phyloP scores from a whole-genome alignment of 2,888 invertebrate species.

The Glyphotaelius pellucidus region DNA sequence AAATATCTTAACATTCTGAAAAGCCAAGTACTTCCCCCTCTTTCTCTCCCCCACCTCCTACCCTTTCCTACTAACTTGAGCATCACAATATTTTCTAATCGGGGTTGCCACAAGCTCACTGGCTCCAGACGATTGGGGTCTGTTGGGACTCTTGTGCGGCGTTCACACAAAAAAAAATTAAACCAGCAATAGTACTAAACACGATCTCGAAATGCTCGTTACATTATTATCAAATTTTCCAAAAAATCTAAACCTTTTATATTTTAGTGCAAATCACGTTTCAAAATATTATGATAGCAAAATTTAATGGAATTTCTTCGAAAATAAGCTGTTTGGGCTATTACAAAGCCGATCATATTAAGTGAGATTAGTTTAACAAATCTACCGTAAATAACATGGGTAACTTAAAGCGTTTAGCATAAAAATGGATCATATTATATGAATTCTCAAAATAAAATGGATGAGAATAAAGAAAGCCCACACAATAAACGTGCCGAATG shows the following conservation, averaged over 20 bases:
- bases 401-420: neutral
- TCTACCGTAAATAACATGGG: neutral
- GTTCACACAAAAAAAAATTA: too few species aligned
- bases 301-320: neutral
- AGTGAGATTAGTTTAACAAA: neutral
- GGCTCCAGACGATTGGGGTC: too few species aligned
- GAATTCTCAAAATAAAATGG: neutral
- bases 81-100: too few species aligned
- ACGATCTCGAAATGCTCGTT: neutral
- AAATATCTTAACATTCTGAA: too few species aligned
- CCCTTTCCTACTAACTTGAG: too few species aligned
- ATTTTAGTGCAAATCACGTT: neutral
- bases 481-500: neutral
- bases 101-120: too few species aligned
- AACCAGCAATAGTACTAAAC: too few species aligned
- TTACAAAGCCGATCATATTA: neutral
- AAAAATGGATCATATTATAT: neutral
- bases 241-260: neutral
- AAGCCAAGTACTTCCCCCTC: too few species aligned
- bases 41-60: too few species aligned
- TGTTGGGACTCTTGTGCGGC: too few species aligned
- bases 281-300: neutral
- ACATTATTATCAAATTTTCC: neutral
- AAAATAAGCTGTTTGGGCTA: neutral
- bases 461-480: neutral